phyloP scores from a whole-genome alignment of 2,113 vertebrate genomes.

The Chionis minor region DNA sequence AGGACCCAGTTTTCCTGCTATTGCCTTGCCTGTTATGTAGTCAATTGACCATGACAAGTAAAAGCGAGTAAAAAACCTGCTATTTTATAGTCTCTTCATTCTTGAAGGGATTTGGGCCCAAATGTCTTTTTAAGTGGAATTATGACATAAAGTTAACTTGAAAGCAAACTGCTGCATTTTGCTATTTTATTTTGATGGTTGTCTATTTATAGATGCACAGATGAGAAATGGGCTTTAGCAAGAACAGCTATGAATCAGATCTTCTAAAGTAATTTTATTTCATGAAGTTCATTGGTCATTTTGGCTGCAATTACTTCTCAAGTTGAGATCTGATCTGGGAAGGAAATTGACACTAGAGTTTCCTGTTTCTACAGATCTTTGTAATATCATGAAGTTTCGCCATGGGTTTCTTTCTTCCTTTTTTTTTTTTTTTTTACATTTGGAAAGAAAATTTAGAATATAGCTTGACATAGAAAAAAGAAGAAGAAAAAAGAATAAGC shows the following conservation, averaged over 20 bases:
- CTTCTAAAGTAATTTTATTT: neutral
- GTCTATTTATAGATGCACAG: neutral
- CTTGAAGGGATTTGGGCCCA: neutral
- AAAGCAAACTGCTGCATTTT: neutral
- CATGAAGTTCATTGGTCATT: neutral
- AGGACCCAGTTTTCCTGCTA: neutral
- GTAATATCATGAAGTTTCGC: neutral
- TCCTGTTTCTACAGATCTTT: neutral
- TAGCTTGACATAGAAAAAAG: neutral
- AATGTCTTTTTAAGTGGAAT: neutral
- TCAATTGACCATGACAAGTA: neutral
- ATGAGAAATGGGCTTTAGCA: neutral
- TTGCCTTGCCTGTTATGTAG: neutral
- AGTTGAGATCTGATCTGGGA: neutral
- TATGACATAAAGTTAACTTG: neutral
- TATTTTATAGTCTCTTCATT: neutral
- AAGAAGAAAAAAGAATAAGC: neutral
- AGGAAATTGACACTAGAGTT: neutral
- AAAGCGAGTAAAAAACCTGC: neutral
- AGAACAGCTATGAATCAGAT: neutral
- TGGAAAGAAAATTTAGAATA: neutral
- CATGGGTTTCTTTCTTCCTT: neutral
- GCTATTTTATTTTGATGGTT: neutral
- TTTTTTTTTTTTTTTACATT: neutral
- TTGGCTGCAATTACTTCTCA: neutral